phyloP scores from a whole-genome alignment of 2,113 vertebrate species.

The Mustela nigripes region DNA sequence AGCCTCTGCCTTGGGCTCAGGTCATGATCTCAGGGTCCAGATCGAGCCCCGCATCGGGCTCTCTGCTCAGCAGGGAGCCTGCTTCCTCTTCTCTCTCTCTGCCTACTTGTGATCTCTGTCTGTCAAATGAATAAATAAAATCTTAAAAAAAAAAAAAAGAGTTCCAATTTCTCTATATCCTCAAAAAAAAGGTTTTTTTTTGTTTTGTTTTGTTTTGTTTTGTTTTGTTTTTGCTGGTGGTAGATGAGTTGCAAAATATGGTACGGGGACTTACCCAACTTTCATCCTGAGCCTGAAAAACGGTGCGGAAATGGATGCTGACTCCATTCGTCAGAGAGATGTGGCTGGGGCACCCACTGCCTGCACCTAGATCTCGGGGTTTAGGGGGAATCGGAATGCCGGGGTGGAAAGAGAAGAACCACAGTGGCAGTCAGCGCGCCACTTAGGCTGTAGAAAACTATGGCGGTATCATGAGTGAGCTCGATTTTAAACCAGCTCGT shows the following conservation, averaged over 20 bases:
- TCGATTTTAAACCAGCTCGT: constrained; percentile 1
- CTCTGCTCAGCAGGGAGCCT: too few species aligned
- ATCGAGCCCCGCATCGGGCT: too few species aligned
- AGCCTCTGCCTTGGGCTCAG: too few species aligned
- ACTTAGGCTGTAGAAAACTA: background rate
- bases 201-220: too few species aligned
- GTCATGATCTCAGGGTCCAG: too few species aligned
- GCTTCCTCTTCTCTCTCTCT: too few species aligned
- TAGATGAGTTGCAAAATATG: background rate
- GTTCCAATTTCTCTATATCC: too few species aligned
- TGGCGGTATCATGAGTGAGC: background rate
- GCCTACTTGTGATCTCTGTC: too few species aligned
- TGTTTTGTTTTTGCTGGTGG: background rate
- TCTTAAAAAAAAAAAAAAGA: too few species aligned
- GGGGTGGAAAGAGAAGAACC: background rate
- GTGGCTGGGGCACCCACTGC: too few species aligned
- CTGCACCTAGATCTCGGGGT: background rate
- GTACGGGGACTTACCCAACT: background rate
- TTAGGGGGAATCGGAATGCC: background rate
- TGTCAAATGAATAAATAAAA: too few species aligned
- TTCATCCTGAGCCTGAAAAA: background rate
- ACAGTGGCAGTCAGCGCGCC: background rate
- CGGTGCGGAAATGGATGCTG: background rate
- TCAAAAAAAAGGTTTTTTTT: too few species aligned
- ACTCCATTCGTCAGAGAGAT: background rate